Evolutionary conservation across 2,113 vertebrate genomes (phyloP).

Genomic region (Tor tambroides): DNA sequence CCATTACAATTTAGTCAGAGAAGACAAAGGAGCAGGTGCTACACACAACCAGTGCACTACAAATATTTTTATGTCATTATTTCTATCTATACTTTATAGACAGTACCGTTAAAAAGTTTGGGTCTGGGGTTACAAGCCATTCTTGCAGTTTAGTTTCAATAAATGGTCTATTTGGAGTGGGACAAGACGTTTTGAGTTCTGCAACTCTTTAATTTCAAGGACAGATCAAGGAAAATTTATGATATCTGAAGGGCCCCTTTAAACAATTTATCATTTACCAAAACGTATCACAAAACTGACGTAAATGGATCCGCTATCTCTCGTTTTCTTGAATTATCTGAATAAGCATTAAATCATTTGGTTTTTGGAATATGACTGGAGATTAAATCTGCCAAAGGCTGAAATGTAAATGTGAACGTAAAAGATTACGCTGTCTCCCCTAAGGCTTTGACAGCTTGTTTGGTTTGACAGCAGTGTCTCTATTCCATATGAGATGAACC

Average conservation of each 20-base stretch:
- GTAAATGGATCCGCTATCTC: not conserved
- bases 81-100: not conserved
- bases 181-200: not conserved
- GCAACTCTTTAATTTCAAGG: not conserved
- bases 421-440: constrained; percentile 6
- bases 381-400: not conserved
- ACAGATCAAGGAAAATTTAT: not conserved
- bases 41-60: too few species aligned
- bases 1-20: too few species aligned
- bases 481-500: not conserved
- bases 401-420: not conserved
- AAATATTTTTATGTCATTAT: not conserved
- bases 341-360: not conserved
- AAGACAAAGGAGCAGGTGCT: too few species aligned
- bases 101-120: not conserved
- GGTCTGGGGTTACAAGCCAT: not conserved
- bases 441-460: constrained; percentile 44
- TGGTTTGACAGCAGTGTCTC: constrained; percentile 24
- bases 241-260: not conserved
- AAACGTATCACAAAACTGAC: not conserved
- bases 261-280: not conserved
- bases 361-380: not conserved
- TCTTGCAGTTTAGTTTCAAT: not conserved
- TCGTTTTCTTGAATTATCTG: not conserved
- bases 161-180: not conserved